Base-by-base conservation (phyloP, 2,113 vertebrate species). In the Laterallus jamaicensis region DNA sequence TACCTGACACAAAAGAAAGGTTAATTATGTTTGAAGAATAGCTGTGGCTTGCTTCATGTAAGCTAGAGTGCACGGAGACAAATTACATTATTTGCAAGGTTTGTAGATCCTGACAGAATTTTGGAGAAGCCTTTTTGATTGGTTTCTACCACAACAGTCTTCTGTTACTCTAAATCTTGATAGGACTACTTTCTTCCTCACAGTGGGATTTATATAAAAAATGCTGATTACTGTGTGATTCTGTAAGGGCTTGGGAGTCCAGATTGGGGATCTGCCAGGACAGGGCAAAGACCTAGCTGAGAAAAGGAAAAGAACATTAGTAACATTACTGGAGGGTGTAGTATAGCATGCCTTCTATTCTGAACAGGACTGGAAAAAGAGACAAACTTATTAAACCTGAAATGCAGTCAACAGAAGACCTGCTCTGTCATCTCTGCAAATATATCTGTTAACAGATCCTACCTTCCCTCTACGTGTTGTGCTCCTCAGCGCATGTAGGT, bases 281-380 rank as follows among this genome's bases (percentile, higher is more conserved):
- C 4, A 47, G 8, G 4, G 22, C 49, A 32, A 78, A 69, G 10
- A 54, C 28, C 11, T 44, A 71, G 28, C 3, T 50, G 31, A 83
- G 55, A 63, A 88, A 80, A 91, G 8, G 47, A 49, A 74, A 92
- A 90, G 69, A 90, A 16, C 19, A 75, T 94, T 42, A 70, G 73
- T 55, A 78, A 62, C 37, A 56, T 71, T 62, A 19, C 58, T 44
- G 78, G 52, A 62, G 60, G 63, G 9, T 24, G 5, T 74, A 47
- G 25, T 35, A 86, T 79, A 96, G 32, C 42, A 83, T 69, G 32
- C 56, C 77, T 93, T 58, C 29, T 89, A 13, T 94, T 97, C 68
- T 88, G 47, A 85, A 76, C 47, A 11, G 68, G 25, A n/a, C 8
- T 95, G 76, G 69, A 37, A 58, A 66, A 35, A n/a, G 66, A 50